Percentiles rank a stretch among this genome's conserved stretches.
phyloP scores from a whole-genome alignment of 1,140 invertebrate genomes.

The Pentalonia nigronervosa region DNA sequence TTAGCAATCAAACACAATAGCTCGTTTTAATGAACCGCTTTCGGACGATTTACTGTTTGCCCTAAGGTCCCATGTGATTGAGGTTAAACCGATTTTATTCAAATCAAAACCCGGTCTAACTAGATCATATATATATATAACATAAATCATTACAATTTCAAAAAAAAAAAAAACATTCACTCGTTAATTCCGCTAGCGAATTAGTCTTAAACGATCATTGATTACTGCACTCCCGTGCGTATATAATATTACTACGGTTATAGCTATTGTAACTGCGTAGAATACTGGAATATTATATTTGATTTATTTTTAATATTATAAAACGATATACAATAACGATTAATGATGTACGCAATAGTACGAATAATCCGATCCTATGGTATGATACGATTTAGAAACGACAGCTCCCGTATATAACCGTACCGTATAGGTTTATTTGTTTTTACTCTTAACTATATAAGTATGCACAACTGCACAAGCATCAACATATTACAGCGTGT shows the following conservation, averaged over 20 bases:
- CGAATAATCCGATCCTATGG: background rate
- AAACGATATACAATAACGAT: background rate
- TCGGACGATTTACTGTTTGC: conserved; percentile 54
- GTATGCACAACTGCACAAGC: background rate
- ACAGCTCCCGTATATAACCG: too few relatives aligned
- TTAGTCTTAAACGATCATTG: conserved; percentile 25
- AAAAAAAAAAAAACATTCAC: conserved; percentile 19
- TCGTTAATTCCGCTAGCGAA: background rate
- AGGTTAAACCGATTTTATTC: conserved; percentile 55
- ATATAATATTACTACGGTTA: background rate
- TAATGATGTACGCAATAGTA: background rate
- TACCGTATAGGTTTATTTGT: background rate
- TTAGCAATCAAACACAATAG: conserved; percentile 57
- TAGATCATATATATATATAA: conserved; percentile 8
- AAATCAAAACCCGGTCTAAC: conserved; percentile 55
- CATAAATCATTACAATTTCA: conserved; percentile 14
- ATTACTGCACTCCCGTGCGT: background rate
- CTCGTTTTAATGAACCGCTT: conserved; percentile 55
- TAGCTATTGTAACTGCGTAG: background rate
- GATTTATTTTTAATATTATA: background rate
- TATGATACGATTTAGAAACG: background rate
- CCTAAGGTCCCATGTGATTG: conserved; percentile 47
- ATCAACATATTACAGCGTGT: background rate
- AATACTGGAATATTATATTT: background rate
- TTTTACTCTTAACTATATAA: background rate